Conservation (phyloP, 2,888 invertebrate species). For the Brenthis daphne region DNA sequence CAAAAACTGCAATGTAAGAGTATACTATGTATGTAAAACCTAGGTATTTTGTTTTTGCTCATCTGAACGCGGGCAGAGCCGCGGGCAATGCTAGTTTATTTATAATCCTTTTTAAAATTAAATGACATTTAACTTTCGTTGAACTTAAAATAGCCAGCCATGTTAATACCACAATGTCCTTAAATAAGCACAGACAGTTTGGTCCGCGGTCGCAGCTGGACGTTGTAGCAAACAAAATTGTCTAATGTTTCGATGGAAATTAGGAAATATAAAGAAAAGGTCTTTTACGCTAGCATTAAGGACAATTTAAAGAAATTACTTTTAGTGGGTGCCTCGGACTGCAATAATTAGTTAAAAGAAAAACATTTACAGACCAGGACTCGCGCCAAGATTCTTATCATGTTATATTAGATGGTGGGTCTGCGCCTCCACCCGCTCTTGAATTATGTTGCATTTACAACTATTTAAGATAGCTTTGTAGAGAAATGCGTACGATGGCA, state of each 20-base stretch:
- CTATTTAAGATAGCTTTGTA: too few species aligned
- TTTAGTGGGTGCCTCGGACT: slow-evolving; percentile 11
- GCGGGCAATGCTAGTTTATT: not conserved
- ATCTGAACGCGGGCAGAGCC: too few species aligned
- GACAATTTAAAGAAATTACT: slow-evolving; percentile 29
- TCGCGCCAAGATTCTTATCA: slow-evolving; percentile 15
- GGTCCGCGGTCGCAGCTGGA: slow-evolving; percentile 41
- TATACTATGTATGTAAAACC: too few species aligned
- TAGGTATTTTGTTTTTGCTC: too few species aligned
- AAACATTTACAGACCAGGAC: not conserved
- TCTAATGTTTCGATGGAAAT: slow-evolving; percentile 40
- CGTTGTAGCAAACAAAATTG: slow-evolving; percentile 43
- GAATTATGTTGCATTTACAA: too few species aligned
- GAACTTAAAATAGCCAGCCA: slow-evolving; percentile 23
- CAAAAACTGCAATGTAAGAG: too few species aligned
- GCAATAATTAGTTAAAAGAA: slow-evolving; percentile 13
- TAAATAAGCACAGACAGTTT: slow-evolving; percentile 36
- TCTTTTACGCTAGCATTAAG: slow-evolving; percentile 33
- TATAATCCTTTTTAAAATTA: not conserved
- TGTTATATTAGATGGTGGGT: not conserved
- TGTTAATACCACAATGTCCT: slow-evolving; percentile 34
- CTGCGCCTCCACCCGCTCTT: too few species aligned
- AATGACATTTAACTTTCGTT: slow-evolving; percentile 15
- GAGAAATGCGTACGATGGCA: too few species aligned
- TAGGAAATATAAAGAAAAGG: slow-evolving; percentile 40